Conservation (phyloP, 2,797 vertebrate genomes). For the Sitta carolinensis region DNA sequence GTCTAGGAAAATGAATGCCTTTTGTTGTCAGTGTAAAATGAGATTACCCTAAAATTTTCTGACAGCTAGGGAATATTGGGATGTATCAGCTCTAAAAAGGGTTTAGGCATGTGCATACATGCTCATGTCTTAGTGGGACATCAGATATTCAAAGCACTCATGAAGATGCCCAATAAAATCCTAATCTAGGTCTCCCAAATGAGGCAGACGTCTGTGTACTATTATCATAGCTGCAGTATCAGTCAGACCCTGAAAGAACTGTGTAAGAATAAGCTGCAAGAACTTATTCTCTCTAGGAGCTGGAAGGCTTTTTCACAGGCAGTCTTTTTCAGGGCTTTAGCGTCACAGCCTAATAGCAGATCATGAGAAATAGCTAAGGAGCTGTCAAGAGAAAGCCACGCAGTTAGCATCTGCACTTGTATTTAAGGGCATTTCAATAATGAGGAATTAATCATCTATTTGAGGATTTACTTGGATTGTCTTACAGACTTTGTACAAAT, state of each 20-base stretch:
- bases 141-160: background rate
- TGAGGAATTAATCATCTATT: slow-evolving; percentile 48
- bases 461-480: slow-evolving; percentile 61
- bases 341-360: background rate
- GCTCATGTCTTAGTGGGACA: background rate
- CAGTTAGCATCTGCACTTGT: slow-evolving; percentile 14
- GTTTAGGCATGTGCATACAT: background rate
- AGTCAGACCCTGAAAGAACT: background rate
- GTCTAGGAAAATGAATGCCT: slow-evolving; percentile 58
- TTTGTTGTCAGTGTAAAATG: slow-evolving; percentile 56
- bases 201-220: background rate
- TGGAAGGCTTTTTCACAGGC: background rate
- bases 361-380: background rate
- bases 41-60: slow-evolving; percentile 41
- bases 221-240: background rate
- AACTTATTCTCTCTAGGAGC: background rate
- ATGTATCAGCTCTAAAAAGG: background rate
- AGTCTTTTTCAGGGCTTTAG: background rate
- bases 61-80: background rate
- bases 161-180: background rate
- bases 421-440: slow-evolving; percentile 49
- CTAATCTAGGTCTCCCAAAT: background rate
- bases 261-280: background rate
- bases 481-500: slow-evolving; percentile 57
- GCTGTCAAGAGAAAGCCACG: slow-evolving; percentile 17